These are phyloP conservation scores for Aix galericulata DNA, from an alignment of 2,113 vertebrate genomes.

Conservation along the genomic window DNA sequence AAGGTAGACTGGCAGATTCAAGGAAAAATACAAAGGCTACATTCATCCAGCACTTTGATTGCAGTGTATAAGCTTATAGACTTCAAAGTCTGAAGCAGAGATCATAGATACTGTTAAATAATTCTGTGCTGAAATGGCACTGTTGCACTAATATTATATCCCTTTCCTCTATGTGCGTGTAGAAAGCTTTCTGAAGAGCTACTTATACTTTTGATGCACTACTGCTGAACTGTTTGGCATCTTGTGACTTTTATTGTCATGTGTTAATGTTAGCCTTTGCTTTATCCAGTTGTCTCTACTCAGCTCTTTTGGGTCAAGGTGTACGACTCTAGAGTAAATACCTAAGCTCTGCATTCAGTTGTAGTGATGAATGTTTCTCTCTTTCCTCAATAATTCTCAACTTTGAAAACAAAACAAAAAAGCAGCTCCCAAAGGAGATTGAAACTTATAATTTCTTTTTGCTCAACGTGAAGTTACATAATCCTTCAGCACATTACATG, in stretches of 20 bases:
- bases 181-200: not conserved
- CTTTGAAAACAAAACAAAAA: conserved; percentile 4
- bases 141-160: not conserved
- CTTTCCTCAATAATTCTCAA: not conserved
- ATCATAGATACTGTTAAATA: not conserved
- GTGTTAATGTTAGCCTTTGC: not conserved
- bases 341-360: not conserved
- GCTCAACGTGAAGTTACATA: conserved; percentile 54
- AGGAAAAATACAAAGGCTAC: not conserved
- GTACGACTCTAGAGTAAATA: not conserved
- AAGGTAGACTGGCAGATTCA: not conserved
- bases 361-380: not conserved
- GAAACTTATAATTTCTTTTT: conserved; percentile 61
- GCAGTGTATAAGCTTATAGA: not conserved
- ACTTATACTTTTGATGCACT: not conserved
- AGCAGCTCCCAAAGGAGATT: conserved; percentile 17
- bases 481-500: conserved; percentile 48
- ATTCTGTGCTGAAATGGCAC: not conserved
- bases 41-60: not conserved
- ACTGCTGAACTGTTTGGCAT: not conserved
- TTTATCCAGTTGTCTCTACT: not conserved
- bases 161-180: not conserved
- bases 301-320: not conserved
- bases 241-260: not conserved
- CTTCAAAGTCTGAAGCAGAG: not conserved